Evolutionary conservation across 2,797 vertebrate species (phyloP), one percentile per base, ranked within the genome.

Genomic region (Chanos chanos): DNA sequence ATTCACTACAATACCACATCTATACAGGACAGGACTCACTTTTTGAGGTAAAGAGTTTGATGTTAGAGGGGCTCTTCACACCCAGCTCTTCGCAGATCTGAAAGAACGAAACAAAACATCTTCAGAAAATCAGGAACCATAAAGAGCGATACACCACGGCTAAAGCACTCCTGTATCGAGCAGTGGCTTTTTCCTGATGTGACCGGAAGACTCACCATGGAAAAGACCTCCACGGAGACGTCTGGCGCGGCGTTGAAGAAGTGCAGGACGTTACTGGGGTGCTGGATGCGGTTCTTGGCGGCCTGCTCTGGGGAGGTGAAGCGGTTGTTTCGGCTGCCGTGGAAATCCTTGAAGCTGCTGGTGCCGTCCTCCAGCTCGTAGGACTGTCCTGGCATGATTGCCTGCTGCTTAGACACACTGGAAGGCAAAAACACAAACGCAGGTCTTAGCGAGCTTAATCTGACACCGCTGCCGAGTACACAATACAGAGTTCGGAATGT

Each of bases 261-360:
- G 77, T 96, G 94, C 0, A 97, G 85, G 50, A 97, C 93, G 0
- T 94, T 97, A 80, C 93, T 95, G 1, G 94, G 94, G 61, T 95
- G 94, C 74, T 97, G 94, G 70, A 97, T 97, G 24, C 94, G 80
- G 77, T 97, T 97, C 84, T 97, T 97, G 45, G 94, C 93, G 0
- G 94, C 94, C 82, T 96, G 93, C 76, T 96, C 94, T 0, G 93
- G 91, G 4, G 94, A 93, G 2, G 92, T 92, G 81, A 97, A 97
- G 40, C 94, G 88, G 70, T 97, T 97, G 86, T 97, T 95, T 25
- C 94, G 88, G 5, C 93, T 95, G 7, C 93, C 93, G 0, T 93
- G 94, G 83, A 95, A 97, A 54, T 95, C 94, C 77, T 96, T 96
- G 74, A 95, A 97, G 83, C 94, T 96, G 82, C 89, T 94, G 7